Evolutionary conservation across 1,140 invertebrate genomes (phyloP), one percentile per base, ranked within the genome.

Genomic region (Drosophila melanica): DNA sequence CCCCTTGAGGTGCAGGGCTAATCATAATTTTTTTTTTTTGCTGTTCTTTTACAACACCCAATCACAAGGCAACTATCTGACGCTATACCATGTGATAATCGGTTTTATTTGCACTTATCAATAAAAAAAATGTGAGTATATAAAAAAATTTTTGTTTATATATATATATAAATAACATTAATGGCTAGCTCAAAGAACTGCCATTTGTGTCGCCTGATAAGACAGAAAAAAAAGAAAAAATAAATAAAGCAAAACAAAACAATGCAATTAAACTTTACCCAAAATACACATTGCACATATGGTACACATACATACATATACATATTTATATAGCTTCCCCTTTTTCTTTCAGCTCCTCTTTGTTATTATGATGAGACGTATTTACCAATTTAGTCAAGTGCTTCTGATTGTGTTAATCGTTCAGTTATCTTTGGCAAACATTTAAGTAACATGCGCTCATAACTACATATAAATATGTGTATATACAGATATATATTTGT

Each of bases 11-110:
- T 35, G 33, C 8, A 9, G 30, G 30, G 30, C 30, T 33, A 33
- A 9, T 33, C 9, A 35, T 35, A 1, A 10, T 3, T 35, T 35
- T 9, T 3, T 9, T 35, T 35, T 35, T 35, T 7, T 35, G 27
- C 23, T 23, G 11, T 35, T 3, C 9, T 3, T 35, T 35, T 10
- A 35, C 33, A 35, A 35, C 33, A 9, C 33, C 33, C 4, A 27
- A 39, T 30, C 37, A 60, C 65, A 55, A 45, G 64, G 53, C 33
- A 48, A 59, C 64, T 42, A 48, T 67, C 54, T 67, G 54, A 41
- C 64, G 47, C 37, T 16, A 27, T 60, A 45, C 47, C n/a, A 45
- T 60, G 16, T 60, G 65, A 60, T 68, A 68, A 68, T 68, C 57
- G 20, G 14, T 27, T 37, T 35, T 42, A 30, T 39, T 59, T 8